Base-by-base conservation (phyloP, 2,888 invertebrate genomes). In the Polyommatus icarus region DNA sequence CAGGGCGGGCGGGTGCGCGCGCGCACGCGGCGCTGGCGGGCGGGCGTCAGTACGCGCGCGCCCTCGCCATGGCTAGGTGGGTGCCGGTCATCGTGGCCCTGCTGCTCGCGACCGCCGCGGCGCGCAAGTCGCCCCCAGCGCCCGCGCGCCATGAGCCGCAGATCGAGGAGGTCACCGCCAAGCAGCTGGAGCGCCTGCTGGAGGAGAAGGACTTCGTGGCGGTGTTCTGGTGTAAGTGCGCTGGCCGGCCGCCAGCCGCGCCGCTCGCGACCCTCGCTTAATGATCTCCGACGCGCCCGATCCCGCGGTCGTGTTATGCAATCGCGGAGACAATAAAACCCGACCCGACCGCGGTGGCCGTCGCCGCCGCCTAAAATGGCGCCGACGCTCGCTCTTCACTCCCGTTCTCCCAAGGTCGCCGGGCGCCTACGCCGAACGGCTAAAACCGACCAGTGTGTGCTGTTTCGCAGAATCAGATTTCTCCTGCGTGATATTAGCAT, bases 151-250 rank as follows among this genome's bases (percentile, higher is more conserved):
- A 85, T 85, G 97, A 97, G 89, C 96, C 97, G 91, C 96, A 97
- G 94, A 98, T 98, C 95, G 98, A 98, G 95, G 98, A 98, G 95
- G 98, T 98, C 95, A 97, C 97, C 93, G 96, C 97, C 90, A 98
- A 98, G 94, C 97, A 98, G 94, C 96, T 98, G 95, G 98, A 98
- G 91, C 96, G 97, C 90, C 95, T 98, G 87, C 96, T 98, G 91
- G 96, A 96, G 92, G 97, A 98, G 86, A 98, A 98, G 96, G 98
- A 98, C 95, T 98, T 97, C 95, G 98, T 98, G 91, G 98, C 98
- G 91, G 98, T 98, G 94, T 98, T 97, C 95, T 98, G 98, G 98
- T 98, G 98, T 98, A 97, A 98, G 98, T 98, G 82, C 82, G 85
- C 81, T 85, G 83, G 83, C 84, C 82, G 86, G 85, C 83, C 84